A percentile compares a stretch with the other conserved stretches of the same genome.
Conservation (phyloP, 2,888 invertebrate species). For the Mesorhabditis belari region DNA sequence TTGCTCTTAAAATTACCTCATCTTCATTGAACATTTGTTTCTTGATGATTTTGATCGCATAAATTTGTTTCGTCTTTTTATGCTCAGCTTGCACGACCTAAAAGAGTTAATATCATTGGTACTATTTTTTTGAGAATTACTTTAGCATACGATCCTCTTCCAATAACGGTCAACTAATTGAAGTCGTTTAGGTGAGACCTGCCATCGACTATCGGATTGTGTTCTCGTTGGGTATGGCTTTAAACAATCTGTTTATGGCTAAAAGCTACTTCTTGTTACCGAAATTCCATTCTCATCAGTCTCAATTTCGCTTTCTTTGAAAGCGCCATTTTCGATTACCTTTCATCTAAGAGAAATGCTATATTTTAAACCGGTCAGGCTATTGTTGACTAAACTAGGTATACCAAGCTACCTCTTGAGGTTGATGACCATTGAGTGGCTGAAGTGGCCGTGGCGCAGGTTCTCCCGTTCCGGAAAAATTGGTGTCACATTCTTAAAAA, state of each 20-base stretch:
- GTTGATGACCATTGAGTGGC: background rate
- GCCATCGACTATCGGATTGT: too few relatives aligned
- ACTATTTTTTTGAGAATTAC: slow-evolving; percentile 54
- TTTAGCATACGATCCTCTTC: slow-evolving; percentile 97
- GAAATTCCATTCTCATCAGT: background rate
- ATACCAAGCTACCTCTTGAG: background rate
- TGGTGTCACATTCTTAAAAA: background rate
- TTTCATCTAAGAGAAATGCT: background rate
- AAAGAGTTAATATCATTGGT: background rate
- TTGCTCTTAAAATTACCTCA: slow-evolving; percentile 67
- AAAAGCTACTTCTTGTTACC: too few relatives aligned
- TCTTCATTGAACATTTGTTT: slow-evolving; percentile 97
- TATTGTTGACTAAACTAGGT: background rate
- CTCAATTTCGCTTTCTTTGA: background rate
- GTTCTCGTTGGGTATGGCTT: too few relatives aligned
- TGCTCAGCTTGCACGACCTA: slow-evolving; percentile 71
- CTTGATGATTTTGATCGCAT: slow-evolving; percentile 99
- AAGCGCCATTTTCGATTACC: background rate
- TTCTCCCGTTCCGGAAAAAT: background rate
- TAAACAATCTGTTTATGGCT: too few relatives aligned
- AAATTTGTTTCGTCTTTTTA: slow-evolving; percentile 85
- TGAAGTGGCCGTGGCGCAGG: background rate
- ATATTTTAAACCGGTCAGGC: too few relatives aligned
- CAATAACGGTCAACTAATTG: slow-evolving; percentile 93
- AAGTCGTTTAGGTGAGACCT: slow-evolving; percentile 81